Evolutionary conservation across 2,888 invertebrate genomes (phyloP), one percentile per base, ranked within the genome.

Genomic region (Apamea anceps): DNA sequence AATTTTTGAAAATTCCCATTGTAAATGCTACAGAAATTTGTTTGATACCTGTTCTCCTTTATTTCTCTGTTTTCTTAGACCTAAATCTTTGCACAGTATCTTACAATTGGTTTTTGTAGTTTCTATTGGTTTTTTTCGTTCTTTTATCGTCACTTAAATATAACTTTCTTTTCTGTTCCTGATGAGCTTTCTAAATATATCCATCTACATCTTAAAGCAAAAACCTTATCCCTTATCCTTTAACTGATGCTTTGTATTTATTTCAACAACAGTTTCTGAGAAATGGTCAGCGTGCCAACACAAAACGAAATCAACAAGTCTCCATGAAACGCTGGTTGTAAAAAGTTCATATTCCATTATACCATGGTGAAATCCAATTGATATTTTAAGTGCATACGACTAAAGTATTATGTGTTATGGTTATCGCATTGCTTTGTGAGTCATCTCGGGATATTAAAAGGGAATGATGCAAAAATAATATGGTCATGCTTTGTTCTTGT

Each of bases 351-450:
- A 37, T 67, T 77, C 60, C 72, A 74, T 66, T 60, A 37, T 12
- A 48, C 54, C 32, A 68, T 68, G 51, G 45, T 82, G 79, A 57
- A 83, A 65, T 86, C 74, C 84, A 70, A 72, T 86, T 77, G n/a
- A 67, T 72, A 75, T 72, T 85, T 63, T 60, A 75, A 75, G 71
- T 13, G 37, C 48, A 65, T 28, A 45, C 15, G 12, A 51, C 7
- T 66, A 12, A 37, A 72, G 63, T 21, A 15, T 6, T 6, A 54
- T 45, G 37, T 72, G 67, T 60, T 75, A 67, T 74, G 42, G 74
- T 75, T 75, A 75, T 83, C 51, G n/a, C 37, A 60, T 66, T 60
- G 54, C 28, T 28, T 71, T 37, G 42, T 82, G 70, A 68, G 25
- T 82, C 68, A 48, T 70, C n/a, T 48, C 12, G 25, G 72, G 51